Conservation (phyloP, 2,888 invertebrate species). For the Himalopsyche anomala region DNA sequence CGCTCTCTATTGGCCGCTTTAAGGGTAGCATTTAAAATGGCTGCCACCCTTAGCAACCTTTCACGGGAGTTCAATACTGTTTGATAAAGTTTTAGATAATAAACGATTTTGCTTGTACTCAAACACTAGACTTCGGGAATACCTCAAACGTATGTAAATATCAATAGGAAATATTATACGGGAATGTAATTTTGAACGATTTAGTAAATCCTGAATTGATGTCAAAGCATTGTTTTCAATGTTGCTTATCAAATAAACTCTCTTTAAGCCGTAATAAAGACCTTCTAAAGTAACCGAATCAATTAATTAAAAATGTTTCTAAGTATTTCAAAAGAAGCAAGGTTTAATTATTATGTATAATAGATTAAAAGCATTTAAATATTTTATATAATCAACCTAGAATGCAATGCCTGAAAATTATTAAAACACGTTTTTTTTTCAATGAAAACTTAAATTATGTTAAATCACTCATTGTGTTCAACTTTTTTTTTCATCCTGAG, state of each 20-base stretch:
- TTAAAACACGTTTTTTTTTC: too few relatives aligned
- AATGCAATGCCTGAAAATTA: too few relatives aligned
- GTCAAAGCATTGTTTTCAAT: conserved; percentile 12
- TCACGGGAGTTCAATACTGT: conserved; percentile 55
- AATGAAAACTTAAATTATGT: too few relatives aligned
- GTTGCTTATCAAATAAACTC: conserved; percentile 13
- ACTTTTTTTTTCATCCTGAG: too few relatives aligned
- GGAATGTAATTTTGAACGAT: conserved; percentile 34
- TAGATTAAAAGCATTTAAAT: too few relatives aligned
- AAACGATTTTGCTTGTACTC: conserved; percentile 34
- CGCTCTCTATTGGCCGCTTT: conserved; percentile 53
- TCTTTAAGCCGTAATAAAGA: not conserved
- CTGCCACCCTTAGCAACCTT: conserved; percentile 60
- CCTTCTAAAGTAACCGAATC: not conserved
- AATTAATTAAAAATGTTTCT: not conserved
- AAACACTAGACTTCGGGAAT: conserved; percentile 2
- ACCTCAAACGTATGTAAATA: conserved; percentile 34
- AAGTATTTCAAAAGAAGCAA: too few relatives aligned
- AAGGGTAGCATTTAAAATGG: conserved; percentile 60
- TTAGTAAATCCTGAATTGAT: not conserved
- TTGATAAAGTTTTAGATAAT: conserved; percentile 30
- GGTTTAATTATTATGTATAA: too few relatives aligned
- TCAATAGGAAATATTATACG: conserved; percentile 20
- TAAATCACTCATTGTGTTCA: too few relatives aligned
- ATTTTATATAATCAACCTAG: too few relatives aligned